Evolutionary conservation across 2,888 invertebrate species (phyloP), one percentile per base, ranked within the genome.

Genomic region (Dicycla oo): DNA sequence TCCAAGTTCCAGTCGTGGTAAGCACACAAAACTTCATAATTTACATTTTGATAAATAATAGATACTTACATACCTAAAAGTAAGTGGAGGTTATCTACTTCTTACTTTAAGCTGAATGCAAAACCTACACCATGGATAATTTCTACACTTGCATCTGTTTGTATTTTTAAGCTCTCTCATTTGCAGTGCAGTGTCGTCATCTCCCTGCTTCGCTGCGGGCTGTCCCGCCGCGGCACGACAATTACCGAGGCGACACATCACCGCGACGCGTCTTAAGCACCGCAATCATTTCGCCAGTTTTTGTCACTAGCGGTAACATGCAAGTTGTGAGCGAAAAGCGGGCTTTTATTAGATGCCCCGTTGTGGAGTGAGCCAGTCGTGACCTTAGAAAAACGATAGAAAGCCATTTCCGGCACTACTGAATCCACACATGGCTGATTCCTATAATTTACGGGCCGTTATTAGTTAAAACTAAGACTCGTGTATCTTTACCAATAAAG

Each of bases 211-310:
- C 15, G 69, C 78, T 70, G 77, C 74, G 72, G 63, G 79, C 74
- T 51, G 75, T 71, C 72, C 75, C 76, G 76, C 69, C 67, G 76
- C 72, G 75, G 75, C 72, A 47, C 75, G 70, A 80, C 77, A 82
- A 85, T 85, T 83, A 84, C 86, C 77, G 82, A 77, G 76, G 76
- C 84, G 87, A 89, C 90, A 87, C 89, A 86, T 88, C 87, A 86
- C 81, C 74, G 82, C 84, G 81, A 79, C 82, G 78, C 87, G 82
- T 86, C 86, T 87, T 88, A 88, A 89, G 87, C 86, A 88, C 87
- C 85, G 85, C 88, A 86, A 90, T 87, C 86, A 88, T 88, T 88
- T 88, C 87, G 85, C 86, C 81, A 82, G 86, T 83, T 86, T 83
- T 78, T 83, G 76, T 83, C 73, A 76, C 76, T 77, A 61, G 64